Base-by-base conservation (phyloP, 2,113 vertebrate genomes). In the Phyllostomus discolor region DNA sequence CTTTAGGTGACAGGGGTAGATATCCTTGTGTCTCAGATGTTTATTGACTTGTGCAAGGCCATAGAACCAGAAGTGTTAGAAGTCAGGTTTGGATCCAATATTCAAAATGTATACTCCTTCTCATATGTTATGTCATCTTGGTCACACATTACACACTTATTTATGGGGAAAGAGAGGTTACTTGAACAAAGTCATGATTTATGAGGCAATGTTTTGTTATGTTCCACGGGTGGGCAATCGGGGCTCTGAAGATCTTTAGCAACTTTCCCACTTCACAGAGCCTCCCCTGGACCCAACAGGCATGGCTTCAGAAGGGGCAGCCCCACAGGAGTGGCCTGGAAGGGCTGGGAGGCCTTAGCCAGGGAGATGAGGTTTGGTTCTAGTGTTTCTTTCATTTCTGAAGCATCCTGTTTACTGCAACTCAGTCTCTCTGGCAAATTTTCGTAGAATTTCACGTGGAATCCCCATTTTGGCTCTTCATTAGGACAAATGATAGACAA, bases 381-480 rank as follows among this genome's bases (percentile, higher is more conserved):
- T 76, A 46, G 1, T 8, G 93, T 95, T 97, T 96, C 62, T 88
- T 95, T 88, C 81, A 70, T 95, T 97, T 95, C 70, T 79, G 95
- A 95, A 97, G 96, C 88, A 72, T 70, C 88, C 91, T 83, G 48
- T 88, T 92, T 95, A 93, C 93, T 97, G 90, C 64, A 96, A 95
- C 88, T 95, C 97, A 75, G 83, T 28, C 86, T 75, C 82, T 67
- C 66, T n/a, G 31, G 19, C 14, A 79, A 64, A 54, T 0, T 48
- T 83, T 95, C 81, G 90, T 95, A 95, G 93, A 94, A 3, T 66
- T 94, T 95, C 57, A 50, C 28, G 7, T 83, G 92, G 85, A 97
- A 66, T 93, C 66, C 76, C 95, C 54, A 95, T 96, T 95, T 54
- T 81, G 80, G 52, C 64, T 97, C 88, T 92, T 96, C 92, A 86